Evolutionary conservation across 2,888 invertebrate species (phyloP).

Genomic region (Blastobasis lacticolella): DNA sequence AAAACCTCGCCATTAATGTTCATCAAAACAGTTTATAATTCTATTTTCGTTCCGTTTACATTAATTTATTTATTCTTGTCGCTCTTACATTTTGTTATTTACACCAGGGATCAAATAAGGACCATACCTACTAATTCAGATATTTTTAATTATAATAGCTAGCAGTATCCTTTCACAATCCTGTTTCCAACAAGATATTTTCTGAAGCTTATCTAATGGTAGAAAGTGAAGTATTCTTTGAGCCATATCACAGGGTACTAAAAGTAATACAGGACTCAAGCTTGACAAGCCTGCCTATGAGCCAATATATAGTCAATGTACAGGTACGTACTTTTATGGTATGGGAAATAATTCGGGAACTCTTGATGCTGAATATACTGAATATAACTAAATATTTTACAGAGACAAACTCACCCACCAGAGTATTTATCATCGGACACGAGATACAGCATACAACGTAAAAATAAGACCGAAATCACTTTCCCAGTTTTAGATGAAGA

Average conservation of each 20-base stretch:
- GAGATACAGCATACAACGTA: slow-evolving; percentile 32
- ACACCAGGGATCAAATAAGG: neutral
- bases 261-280: slow-evolving; percentile 77
- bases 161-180: slow-evolving; percentile 55
- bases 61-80: neutral
- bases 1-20: neutral
- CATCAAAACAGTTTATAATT: slow-evolving; percentile 6
- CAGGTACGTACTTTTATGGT: slow-evolving; percentile 36
- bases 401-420: slow-evolving; percentile 45
- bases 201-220: slow-evolving; percentile 76
- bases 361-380: neutral
- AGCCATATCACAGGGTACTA: slow-evolving; percentile 85
- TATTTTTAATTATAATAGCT: slow-evolving; percentile 30
- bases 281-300: slow-evolving; percentile 77
- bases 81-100: neutral
- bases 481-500: slow-evolving; percentile 43
- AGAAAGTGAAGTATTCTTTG: slow-evolving; percentile 86
- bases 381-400: slow-evolving; percentile 13
- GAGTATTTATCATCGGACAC: slow-evolving; percentile 52
- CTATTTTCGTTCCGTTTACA: neutral
- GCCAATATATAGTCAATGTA: slow-evolving; percentile 78
- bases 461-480: slow-evolving; percentile 31
- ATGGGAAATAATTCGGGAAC: too few relatives aligned
- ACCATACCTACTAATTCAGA: too few relatives aligned
- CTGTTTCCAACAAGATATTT: slow-evolving; percentile 44